Evolutionary conservation across 2,113 vertebrate genomes (phyloP), one percentile per base, ranked within the genome.

Genomic region (Trematomus loennbergii): DNA sequence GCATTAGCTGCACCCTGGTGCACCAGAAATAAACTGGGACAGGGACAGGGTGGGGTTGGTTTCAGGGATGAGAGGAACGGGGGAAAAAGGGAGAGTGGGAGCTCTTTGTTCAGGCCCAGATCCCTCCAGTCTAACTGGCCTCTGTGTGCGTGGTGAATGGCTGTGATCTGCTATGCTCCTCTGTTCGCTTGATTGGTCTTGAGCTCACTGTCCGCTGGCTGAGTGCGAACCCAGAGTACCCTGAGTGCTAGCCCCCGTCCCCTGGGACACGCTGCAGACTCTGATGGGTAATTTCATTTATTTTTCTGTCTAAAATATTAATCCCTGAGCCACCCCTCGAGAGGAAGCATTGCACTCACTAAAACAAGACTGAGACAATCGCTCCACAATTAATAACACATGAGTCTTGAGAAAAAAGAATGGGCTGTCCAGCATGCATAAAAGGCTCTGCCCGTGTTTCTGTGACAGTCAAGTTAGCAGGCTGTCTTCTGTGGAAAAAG

Each of bases 271-370:
- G 77, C 86, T 54, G 86, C 83, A 92, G 91, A 91, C 92, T 94
- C 90, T 92, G 90, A 93, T 91, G 92, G 93, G 88, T 94, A 94
- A 94, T 93, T 93, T 94, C 91, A 94, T 94, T 94, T 94, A 92
- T 93, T 94, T 95, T 93, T 89, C 91, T 87, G 87, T 71, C 85
- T 95, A 92, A 94, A 94, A 94, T 95, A 94, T 95, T 94, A 89
- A 95, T 94, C 91, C 84, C 61, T 70, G 83, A 87, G 79, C 90
- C 87, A 90, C 81, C 90, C 89, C 91, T 54, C 79, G 88, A 92
- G 92, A 93, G 83, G 89, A 92, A 86, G 91, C 92, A 91, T 92
- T 88, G 90, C 93, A 90, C 91, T 90, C 89, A 87, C 91, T 91
- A 83, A 93, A 93, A 93, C 93, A 95, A 88, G 88, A 85, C 87